Conservation (phyloP, 2,113 vertebrate genomes). For the Ceyx margarethae region DNA sequence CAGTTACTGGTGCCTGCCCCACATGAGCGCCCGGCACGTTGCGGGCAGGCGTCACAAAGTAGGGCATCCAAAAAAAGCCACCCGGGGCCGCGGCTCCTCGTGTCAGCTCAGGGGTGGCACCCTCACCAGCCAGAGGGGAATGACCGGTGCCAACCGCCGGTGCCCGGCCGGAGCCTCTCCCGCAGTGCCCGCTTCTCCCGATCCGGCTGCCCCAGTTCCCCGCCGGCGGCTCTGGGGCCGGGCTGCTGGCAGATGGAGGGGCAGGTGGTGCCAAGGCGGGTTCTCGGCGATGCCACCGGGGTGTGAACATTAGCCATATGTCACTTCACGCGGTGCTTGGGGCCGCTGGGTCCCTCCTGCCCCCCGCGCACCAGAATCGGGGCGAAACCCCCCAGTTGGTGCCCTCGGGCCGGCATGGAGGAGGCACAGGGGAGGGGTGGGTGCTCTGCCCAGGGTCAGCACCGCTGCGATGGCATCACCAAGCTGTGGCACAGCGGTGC, state of each 20-base stretch:
- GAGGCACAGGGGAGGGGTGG: not conserved
- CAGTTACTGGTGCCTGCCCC: no score
- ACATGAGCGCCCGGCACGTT: no score
- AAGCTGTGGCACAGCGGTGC: not conserved
- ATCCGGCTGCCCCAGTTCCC: not conserved
- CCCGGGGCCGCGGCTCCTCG: not conserved
- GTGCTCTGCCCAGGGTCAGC: not conserved
- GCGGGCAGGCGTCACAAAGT: no score
- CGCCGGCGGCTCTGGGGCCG: not conserved
- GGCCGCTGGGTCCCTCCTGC: no score
- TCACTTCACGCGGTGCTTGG: accelerated
- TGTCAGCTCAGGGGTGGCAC: not conserved
- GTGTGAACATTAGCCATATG: not conserved
- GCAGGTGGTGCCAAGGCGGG: not conserved
- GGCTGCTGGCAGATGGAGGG: not conserved
- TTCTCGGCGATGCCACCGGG: not conserved
- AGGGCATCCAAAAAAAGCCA: not conserved
- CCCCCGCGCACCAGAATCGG: accelerated
- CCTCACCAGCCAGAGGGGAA: not conserved
- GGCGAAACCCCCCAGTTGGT: accelerated
- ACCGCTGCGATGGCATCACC: not conserved
- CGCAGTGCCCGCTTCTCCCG: accelerated
- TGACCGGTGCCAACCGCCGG: not conserved
- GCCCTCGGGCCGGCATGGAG: not conserved
- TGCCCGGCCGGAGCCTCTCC: not conserved